Conservation (phyloP, 2,888 invertebrate species). For the Aradus depressus region DNA sequence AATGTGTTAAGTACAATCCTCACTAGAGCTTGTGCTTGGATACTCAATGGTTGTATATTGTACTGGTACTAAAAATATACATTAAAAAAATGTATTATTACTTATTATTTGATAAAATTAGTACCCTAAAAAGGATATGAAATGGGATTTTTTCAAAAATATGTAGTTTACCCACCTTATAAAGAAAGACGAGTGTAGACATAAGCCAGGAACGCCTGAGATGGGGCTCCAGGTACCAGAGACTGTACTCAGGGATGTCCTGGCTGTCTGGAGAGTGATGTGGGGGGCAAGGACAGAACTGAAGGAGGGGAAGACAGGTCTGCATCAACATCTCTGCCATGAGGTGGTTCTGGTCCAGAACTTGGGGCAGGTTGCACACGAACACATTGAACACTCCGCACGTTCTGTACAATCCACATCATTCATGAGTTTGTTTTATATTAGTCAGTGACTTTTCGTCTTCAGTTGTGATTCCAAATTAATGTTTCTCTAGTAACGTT, state of each 20-base stretch:
- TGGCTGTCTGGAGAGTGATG: constrained; percentile 47
- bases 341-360: constrained; percentile 89
- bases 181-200: constrained; percentile 82
- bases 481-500: too few relatives aligned
- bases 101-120: background rate
- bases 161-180: constrained; percentile 58
- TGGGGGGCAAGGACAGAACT: constrained; percentile 72
- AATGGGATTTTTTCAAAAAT: background rate
- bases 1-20: constrained; percentile 85
- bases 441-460: too few relatives aligned
- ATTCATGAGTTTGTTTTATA: too few relatives aligned
- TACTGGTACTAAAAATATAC: constrained; percentile 55
- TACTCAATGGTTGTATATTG: constrained; percentile 49
- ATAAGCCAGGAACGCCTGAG: constrained; percentile 85
- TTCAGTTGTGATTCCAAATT: too few relatives aligned
- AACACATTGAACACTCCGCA: constrained; percentile 95
- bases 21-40: constrained; percentile 66
- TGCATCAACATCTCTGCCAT: constrained; percentile 85
- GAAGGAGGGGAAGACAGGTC: constrained; percentile 68
- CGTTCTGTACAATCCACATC: constrained; percentile 49
- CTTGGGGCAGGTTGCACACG: constrained; percentile 81
- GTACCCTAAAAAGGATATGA: background rate
- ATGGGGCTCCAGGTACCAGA: constrained; percentile 80
- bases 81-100: background rate
- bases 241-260: constrained; percentile 62